Evolutionary conservation across 2,797 vertebrate genomes (phyloP).

Genomic region (Sebastes oblongus): DNA sequence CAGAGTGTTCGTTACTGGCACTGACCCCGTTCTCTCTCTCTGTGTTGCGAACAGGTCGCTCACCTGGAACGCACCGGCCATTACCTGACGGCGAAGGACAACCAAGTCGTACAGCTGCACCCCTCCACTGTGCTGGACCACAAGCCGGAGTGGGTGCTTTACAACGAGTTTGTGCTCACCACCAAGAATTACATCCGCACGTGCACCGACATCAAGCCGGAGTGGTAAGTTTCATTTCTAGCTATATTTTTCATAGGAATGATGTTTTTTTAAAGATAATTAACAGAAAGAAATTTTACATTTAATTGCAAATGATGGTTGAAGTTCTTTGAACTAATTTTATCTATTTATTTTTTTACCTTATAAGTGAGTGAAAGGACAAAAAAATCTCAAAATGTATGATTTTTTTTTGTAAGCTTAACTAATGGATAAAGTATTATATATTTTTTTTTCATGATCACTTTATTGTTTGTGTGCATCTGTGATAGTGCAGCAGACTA

Average conservation of each 20-base stretch:
- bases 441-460: neutral
- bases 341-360: neutral
- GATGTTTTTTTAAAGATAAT: neutral
- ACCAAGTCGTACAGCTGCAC: conserved; percentile 98
- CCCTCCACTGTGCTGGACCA: conserved; percentile 98
- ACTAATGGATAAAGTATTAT: neutral
- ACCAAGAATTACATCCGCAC: conserved; percentile 99
- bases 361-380: too few relatives aligned
- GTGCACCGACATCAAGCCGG: conserved; percentile 97
- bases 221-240: conserved; percentile 85
- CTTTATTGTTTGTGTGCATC: neutral
- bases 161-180: conserved; percentile 98
- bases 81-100: conserved; percentile 98
- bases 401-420: neutral
- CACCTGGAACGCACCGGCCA: conserved; percentile 98
- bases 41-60: conserved; percentile 85
- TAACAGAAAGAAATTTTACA: neutral
- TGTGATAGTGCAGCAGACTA: neutral
- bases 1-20: neutral
- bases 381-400: too few relatives aligned
- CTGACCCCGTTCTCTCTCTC: neutral
- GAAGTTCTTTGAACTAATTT: neutral
- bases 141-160: conserved; percentile 99
- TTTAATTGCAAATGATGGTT: neutral
- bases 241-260: neutral